A percentile compares a stretch with the other conserved stretches of the same genome.
Conservation (phyloP, 35 echinoderm and acorn worm species). For the Diadema setosum region DNA sequence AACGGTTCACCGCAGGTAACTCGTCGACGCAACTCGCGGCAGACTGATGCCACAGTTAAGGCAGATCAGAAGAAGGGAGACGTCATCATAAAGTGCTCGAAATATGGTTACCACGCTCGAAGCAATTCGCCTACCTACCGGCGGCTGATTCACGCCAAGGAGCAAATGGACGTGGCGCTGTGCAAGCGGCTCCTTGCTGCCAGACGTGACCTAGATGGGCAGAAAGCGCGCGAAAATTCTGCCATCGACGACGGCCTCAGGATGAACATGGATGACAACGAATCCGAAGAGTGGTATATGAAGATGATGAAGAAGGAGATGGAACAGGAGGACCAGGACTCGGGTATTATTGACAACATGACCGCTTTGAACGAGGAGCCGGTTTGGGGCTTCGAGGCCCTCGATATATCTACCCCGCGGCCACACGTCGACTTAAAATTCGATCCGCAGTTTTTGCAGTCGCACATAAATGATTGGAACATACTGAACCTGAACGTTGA, state of each 20-base stretch:
- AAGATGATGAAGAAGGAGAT: not conserved
- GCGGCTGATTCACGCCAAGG: not conserved
- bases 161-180: not conserved
- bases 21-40: not conserved
- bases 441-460: not conserved
- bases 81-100: not conserved
- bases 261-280: not conserved
- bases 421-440: not conserved
- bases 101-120: constrained; percentile 26
- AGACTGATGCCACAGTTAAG: not conserved
- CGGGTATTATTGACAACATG: not conserved
- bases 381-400: not conserved
- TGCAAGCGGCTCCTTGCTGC: not conserved
- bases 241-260: not conserved
- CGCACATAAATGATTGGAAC: not conserved
- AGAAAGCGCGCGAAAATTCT: constrained; percentile 24
- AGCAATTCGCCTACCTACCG: constrained; percentile 46
- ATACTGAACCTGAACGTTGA: not conserved
- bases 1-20: not conserved
- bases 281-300: not conserved
- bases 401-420: not conserved
- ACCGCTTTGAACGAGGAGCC: not conserved
- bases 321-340: not conserved
- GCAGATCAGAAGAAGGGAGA: not conserved
- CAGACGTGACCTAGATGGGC: not conserved